phyloP scores from a whole-genome alignment of 2,888 invertebrate genomes.

The Drosophila incognita region DNA sequence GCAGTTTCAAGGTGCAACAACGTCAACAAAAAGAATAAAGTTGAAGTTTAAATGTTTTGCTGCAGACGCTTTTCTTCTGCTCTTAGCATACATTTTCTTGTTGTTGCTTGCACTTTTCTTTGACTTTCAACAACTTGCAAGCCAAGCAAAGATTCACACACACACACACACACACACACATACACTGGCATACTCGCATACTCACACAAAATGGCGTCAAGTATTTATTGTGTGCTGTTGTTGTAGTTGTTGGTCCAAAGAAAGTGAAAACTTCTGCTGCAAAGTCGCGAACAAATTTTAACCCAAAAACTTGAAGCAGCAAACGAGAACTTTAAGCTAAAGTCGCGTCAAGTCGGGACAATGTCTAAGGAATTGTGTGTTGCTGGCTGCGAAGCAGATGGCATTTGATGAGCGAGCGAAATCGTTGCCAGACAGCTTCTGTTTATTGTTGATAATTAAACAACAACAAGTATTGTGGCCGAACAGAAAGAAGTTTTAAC shows the following conservation, averaged over 20 bases:
- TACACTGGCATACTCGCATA: constrained; percentile 14
- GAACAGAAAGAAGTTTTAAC: background rate
- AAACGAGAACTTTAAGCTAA: constrained; percentile 49
- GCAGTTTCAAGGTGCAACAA: constrained; percentile 18
- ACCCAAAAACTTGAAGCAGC: constrained; percentile 50
- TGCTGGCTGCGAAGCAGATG: background rate
- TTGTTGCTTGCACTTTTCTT: constrained; percentile 66
- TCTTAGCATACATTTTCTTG: constrained; percentile 43
- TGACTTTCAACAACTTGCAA: constrained; percentile 68
- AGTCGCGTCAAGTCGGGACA: constrained; percentile 55
- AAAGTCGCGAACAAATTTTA: constrained; percentile 70
- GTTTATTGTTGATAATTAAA: constrained; percentile 3
- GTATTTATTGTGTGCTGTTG: constrained; percentile 69
- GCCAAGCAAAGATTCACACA: constrained; percentile 25
- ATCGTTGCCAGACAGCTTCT: constrained; percentile 19
- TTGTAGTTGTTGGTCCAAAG: constrained; percentile 48
- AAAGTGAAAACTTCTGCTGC: constrained; percentile 76
- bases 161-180: constrained; percentile 30
- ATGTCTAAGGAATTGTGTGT: constrained; percentile 22
- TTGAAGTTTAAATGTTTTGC: constrained; percentile 65
- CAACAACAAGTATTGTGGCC: constrained; percentile 4
- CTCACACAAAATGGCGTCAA: constrained; percentile 66
- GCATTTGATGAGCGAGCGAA: background rate
- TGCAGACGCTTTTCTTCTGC: constrained; percentile 53
- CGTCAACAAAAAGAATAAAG: constrained; percentile 23